Base-by-base conservation (phyloP, 23 tunicate species). In the Trididemnum miniatum region DNA sequence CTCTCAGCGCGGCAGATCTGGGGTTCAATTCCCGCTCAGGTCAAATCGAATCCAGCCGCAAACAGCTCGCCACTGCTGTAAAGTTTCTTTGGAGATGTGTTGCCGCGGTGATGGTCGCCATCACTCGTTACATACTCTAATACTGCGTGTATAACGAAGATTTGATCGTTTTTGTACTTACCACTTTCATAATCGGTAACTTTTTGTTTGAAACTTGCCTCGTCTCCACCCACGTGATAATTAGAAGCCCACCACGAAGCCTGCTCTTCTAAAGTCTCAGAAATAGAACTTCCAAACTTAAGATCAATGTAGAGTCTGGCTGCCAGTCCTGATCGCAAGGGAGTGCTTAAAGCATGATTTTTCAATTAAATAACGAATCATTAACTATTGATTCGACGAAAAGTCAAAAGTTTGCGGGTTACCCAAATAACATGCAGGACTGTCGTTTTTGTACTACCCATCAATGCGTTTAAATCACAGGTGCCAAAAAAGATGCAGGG, bases 321-420 rank as follows among this genome's bases (percentile, higher is more conserved):
- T 50, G 86, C 86, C 0, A 82, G 51, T 0, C 79, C 86, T 0
- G 86, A 82, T 24, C 50, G 26, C 12, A 82, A 26, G 0, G 86
- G 86, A 30, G 50, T 2, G 15, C 86, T 82, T 31, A 49, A 65
- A 81, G n/a, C n/a, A n/a, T n/a, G n/a, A n/a, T n/a, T n/a, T n/a
- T n/a, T n/a, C n/a, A n/a, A n/a, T n/a, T n/a, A n/a, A n/a, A n/a
- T n/a, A n/a, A n/a, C n/a, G n/a, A n/a, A n/a, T n/a, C n/a, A n/a
- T n/a, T n/a, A n/a, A n/a, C n/a, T n/a, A n/a, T n/a, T n/a, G n/a
- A n/a, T n/a, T n/a, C n/a, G n/a, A n/a, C n/a, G n/a, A n/a, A n/a
- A n/a, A n/a, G n/a, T n/a, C n/a, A n/a, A n/a, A n/a, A n/a, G n/a
- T n/a, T n/a, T n/a, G n/a, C n/a, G n/a, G n/a, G n/a, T n/a, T n/a